phyloP scores from a whole-genome alignment of 2,797 vertebrate species.

The Enteromius afrohamiltoni region DNA sequence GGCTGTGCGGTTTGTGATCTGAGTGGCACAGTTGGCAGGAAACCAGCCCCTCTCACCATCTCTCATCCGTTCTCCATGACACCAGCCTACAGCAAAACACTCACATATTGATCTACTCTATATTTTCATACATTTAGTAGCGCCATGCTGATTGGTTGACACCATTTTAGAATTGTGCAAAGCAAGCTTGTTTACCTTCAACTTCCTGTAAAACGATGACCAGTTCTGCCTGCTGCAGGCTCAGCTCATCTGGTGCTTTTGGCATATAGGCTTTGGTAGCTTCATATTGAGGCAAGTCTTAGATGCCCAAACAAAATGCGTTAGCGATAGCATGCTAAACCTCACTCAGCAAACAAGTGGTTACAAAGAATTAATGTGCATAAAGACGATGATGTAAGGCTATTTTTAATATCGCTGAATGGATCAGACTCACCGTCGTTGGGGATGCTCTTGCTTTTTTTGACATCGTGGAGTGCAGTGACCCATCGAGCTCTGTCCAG shows the following conservation, averaged over 20 bases:
- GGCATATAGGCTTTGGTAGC: conserved; percentile 86
- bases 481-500: conserved; percentile 93
- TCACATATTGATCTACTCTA: too few relatives aligned
- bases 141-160: too few relatives aligned
- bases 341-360: too few relatives aligned
- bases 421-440: conserved; percentile 78
- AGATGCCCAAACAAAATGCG: background rate
- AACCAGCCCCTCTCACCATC: conserved; percentile 94
- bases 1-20: conserved; percentile 83
- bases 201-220: conserved; percentile 85
- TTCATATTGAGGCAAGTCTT: conserved; percentile 89
- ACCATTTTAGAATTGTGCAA: too few relatives aligned
- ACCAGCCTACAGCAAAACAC: conserved; percentile 79
- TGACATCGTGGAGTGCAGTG: conserved; percentile 78
- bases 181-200: conserved; percentile 79
- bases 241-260: conserved; percentile 87
- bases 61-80: conserved; percentile 87
- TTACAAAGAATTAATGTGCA: background rate
- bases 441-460: conserved; percentile 62
- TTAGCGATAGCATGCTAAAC: background rate
- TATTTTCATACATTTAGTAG: too few relatives aligned
- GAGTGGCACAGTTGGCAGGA: conserved; percentile 81
- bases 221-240: conserved; percentile 88
- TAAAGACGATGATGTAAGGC: background rate
- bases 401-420: background rate